Conservation (phyloP, 2,113 vertebrate species). For the Manacus vitellinus region DNA sequence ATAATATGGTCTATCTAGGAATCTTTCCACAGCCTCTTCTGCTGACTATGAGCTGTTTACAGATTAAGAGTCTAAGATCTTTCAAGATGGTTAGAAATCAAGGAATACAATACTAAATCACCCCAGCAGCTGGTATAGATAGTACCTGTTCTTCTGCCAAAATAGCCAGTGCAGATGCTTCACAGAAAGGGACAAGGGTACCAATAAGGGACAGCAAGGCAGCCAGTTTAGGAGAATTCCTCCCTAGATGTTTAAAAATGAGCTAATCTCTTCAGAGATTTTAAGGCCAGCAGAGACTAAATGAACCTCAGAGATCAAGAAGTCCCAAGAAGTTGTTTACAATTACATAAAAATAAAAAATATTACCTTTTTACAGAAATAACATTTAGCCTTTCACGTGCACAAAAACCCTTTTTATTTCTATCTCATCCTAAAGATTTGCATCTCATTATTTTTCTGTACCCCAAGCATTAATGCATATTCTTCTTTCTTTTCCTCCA, state of each 20-base stretch:
- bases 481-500: not conserved
- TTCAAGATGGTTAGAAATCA: not conserved
- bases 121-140: not conserved
- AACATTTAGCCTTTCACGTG: not conserved
- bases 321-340: not conserved
- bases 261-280: not conserved
- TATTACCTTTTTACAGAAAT: not conserved
- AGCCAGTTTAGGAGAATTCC: not conserved
- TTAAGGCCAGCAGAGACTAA: not conserved
- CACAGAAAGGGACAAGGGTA: not conserved
- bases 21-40: not conserved
- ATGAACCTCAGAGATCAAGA: not conserved
- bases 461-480: not conserved
- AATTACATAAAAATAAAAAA: not conserved
- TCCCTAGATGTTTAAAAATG: not conserved
- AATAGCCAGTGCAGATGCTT: not conserved
- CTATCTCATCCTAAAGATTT: not conserved
- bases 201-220: not conserved
- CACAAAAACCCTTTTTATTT: not conserved
- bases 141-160: not conserved
- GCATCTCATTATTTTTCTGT: not conserved
- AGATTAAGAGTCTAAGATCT: not conserved
- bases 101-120: not conserved
- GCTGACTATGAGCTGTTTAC: not conserved
- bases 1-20: not conserved